A percentile compares a stretch with the other conserved stretches of the same genome.
Conservation (phyloP, 2,797 vertebrate species). For the Peromyscus eremicus region DNA sequence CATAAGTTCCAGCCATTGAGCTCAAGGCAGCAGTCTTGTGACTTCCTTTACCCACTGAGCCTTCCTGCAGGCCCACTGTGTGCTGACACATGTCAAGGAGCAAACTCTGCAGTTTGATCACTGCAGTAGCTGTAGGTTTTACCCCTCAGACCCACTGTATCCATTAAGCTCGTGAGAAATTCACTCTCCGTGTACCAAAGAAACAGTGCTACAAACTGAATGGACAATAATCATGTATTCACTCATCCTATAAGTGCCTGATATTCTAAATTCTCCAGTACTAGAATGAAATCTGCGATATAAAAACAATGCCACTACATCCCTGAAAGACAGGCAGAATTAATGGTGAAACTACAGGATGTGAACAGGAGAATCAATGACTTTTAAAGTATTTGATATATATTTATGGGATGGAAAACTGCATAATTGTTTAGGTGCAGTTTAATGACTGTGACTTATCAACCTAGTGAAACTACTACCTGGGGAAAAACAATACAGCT, state of each 20-base stretch:
- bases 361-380: neutral
- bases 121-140: neutral
- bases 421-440: neutral
- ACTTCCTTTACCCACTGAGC: neutral
- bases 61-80: neutral
- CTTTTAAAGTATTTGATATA: neutral
- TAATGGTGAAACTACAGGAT: neutral
- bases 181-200: neutral
- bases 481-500: neutral
- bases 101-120: neutral
- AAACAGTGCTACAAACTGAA: neutral
- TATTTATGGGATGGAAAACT: constrained; percentile 21
- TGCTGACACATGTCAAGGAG: neutral
- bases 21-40: neutral
- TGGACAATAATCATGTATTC: neutral
- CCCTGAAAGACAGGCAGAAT: neutral
- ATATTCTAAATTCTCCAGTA: neutral
- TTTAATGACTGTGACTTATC: neutral
- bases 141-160: neutral
- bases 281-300: constrained; percentile 15
- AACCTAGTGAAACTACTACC: neutral
- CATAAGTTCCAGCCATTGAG: neutral
- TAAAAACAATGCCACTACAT: neutral
- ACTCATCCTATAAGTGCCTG: neutral
- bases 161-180: neutral